Evolutionary conservation across 1,140 invertebrate species (phyloP), one percentile per base, ranked within the genome.

Genomic region (Leptinotarsa texana): DNA sequence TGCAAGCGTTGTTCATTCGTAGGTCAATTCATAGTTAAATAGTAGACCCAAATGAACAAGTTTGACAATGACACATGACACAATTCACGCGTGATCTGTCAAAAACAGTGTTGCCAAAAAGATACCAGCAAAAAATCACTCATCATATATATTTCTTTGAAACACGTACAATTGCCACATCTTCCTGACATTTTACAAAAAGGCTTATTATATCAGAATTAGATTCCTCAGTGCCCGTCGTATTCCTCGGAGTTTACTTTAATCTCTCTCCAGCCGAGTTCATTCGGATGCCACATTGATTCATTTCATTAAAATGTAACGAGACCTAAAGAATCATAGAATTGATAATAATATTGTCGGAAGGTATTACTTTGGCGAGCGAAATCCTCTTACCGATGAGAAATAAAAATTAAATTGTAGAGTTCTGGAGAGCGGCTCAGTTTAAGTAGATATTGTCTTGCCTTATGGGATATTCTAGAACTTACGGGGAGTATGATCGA

Each of bases 361-460:
- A 71, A 42, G 21, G 69, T 33, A 57, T 71, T 71, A 71, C 51
- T 61, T 33, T 3, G 15, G 13, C 24, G 4, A 17, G 27, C 24
- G 47, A 24, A 71, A 71, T 71, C 69, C 69, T 18, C 69, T 71
- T 71, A 71, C 27, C 17, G 51, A 57, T 61, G 69, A 57, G 48
- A 71, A 57, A 61, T 71, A 71, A 71, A 71, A 71, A 71, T 71
- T 71, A 71, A 57, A 71, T 71, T 71, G 21, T n/a, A 2, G 22
- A 65, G 21, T 22, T 33, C 21, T 4, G 1, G 21, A 21, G 0
- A 11, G 21, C 15, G 21, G 21, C 21, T 65, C 21, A 15, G 21
- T 24, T 65, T 33, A 22, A 65, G 63, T n/a, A 24, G 27, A 24
- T 65, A 22, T 22, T 22, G 27, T 17, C 15, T 65, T 65, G 21